These are phyloP conservation scores for Clepsis dumicolana DNA, from an alignment of 2,888 invertebrate species.

Conservation along the genomic window DNA sequence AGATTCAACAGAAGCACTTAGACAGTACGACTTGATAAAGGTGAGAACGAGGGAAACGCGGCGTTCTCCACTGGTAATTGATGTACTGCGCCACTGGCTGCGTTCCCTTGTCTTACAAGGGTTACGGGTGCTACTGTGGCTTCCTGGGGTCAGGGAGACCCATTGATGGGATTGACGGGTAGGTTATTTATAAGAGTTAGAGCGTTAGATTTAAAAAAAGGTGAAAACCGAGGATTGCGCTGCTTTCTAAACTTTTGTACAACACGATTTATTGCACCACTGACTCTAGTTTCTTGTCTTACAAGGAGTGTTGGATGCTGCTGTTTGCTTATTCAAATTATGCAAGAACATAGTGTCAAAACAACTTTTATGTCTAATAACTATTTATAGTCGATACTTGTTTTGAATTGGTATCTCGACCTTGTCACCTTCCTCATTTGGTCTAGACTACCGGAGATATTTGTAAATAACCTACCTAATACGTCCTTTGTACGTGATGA, in stretches of 20 bases:
- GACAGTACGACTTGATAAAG: too few relatives aligned
- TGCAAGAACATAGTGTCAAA: neutral
- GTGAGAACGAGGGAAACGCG: slow-evolving; percentile 88
- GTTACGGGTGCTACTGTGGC: slow-evolving; percentile 96
- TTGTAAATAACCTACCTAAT: too few relatives aligned
- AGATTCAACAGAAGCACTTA: too few relatives aligned
- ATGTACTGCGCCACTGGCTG: slow-evolving; percentile 94
- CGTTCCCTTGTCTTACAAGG: slow-evolving; percentile 93
- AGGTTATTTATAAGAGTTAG: slow-evolving; percentile 48
- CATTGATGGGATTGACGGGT: slow-evolving; percentile 94
- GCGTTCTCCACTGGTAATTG: slow-evolving; percentile 93
- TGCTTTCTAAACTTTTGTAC: slow-evolving; percentile 91
- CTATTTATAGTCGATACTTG: neutral
- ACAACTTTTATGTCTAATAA: neutral
- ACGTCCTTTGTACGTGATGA: too few relatives aligned
- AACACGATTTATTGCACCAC: neutral
- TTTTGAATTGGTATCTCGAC: neutral
- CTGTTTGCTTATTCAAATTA: too few relatives aligned
- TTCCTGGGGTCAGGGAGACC: slow-evolving; percentile 93
- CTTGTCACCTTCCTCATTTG: neutral
- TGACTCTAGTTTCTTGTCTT: too few relatives aligned
- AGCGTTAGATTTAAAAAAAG: too few relatives aligned
- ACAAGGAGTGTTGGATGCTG: too few relatives aligned
- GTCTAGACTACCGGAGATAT: neutral
- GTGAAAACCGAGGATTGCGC: slow-evolving; percentile 88